Evolutionary conservation across 1,140 invertebrate genomes (phyloP), one percentile per base, ranked within the genome.

Genomic region (Armadillidium nasatum): DNA sequence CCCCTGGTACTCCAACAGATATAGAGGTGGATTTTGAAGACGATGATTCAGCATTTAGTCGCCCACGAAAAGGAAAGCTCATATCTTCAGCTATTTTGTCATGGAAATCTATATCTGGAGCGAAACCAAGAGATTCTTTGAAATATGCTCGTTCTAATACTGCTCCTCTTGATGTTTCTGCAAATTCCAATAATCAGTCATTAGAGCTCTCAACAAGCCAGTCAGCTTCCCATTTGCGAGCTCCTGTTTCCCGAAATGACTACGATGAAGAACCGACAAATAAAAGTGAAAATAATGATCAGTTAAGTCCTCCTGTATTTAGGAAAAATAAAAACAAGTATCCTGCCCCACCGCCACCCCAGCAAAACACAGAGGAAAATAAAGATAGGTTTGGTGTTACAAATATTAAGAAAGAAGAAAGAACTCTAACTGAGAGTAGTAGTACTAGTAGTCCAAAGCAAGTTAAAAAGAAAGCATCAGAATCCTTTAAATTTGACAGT

Each of bases 281-380:
- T 50, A 66, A 54, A 73, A 13, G 33, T 19, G 10, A 54, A 46
- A 23, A 43, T 19, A 22, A 13, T 43, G 4, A 72, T 33, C 43
- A 21, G 11, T 19, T 68, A 43, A 44, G 10, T 68, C 22, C 11
- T 71, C 6, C 77, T 68, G 76, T 81, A 23, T 81, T 81, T 68
- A 77, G 78, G 43, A 81, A 79, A 67, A 81, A 81, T 67, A 76
- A 75, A 15, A 78, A 81, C 70, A 81, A 81, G 33, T 81, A 81
- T 73, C 50, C 69, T 13, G 80, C 80, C 19, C 80, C 80, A 0
- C 77, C 76, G 9, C 80, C 80, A 6, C 80, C 80, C 43, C 77
- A 75, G 60, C 21, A 66, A 19, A 70, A 46, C 10, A 33, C 76
- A 22, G 15, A 21, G 13, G 22, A 33, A 44, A 46, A 44, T 46